phyloP scores from a whole-genome alignment of 2,797 vertebrate genomes.

The Amblyopsis hoosieri region DNA sequence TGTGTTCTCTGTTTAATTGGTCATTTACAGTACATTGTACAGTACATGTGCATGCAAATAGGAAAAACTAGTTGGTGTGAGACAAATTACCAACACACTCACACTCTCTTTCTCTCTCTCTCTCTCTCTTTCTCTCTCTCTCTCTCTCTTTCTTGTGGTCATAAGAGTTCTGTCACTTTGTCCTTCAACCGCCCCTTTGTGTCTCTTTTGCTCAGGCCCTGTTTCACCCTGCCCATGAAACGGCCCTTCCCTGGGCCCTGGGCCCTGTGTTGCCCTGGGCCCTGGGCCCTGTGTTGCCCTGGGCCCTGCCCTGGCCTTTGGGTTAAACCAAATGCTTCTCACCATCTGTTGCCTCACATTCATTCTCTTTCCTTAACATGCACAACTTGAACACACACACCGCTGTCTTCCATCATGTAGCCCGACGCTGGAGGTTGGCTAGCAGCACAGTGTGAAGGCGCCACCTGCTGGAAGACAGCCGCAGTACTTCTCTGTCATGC shows the following conservation, averaged over 20 bases:
- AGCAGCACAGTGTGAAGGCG: conserved; percentile 28
- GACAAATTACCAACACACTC: background rate
- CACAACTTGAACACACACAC: conserved; percentile 24
- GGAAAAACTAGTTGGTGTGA: conserved; percentile 8
- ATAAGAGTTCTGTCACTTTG: conserved; percentile 25
- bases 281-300: no score
- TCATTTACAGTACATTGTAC: conserved; percentile 6
- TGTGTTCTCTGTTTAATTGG: conserved; percentile 9
- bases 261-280: no score
- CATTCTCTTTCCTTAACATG: conserved; percentile 43
- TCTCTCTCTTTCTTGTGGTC: conserved; percentile 53
- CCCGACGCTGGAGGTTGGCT: conserved; percentile 13
- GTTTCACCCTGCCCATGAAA: no score
- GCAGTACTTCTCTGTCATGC: conserved; percentile 48
- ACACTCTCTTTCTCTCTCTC: background rate
- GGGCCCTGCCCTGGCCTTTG: no score
- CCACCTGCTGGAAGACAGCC: conserved; percentile 66
- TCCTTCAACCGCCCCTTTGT: conserved; percentile 34
- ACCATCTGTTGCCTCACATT: conserved; percentile 26
- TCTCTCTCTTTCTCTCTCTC: conserved; percentile 15
- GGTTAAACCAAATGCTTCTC: no score
- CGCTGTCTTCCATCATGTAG: conserved; percentile 28
- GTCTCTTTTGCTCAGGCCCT: no score
- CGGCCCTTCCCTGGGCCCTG: no score
- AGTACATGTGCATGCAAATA: conserved; percentile 18